Evolutionary conservation across 2,888 invertebrate species (phyloP).

Genomic region (Sesia bembeciformis): DNA sequence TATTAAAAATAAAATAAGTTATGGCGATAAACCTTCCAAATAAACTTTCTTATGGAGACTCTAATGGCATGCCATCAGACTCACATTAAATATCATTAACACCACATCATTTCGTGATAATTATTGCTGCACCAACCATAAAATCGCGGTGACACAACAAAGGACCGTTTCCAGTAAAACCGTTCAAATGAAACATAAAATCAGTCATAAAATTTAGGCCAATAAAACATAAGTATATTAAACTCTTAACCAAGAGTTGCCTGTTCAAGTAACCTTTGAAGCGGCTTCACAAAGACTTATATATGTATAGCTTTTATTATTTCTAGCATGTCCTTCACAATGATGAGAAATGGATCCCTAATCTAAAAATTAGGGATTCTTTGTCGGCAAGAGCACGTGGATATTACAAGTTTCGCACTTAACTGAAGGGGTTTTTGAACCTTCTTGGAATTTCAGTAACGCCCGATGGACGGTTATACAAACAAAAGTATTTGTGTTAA

Average conservation of each 20-base stretch:
- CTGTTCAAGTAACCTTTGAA: constrained; percentile 27
- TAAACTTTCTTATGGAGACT: too few species aligned
- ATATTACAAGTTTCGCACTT: constrained; percentile 23
- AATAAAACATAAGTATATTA: constrained; percentile 54
- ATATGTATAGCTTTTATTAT: constrained; percentile 55
- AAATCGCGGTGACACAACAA: constrained; percentile 53
- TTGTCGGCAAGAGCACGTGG: constrained; percentile 59
- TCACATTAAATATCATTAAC: too few species aligned
- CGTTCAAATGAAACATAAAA: constrained; percentile 32
- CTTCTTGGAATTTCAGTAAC: constrained; percentile 39
- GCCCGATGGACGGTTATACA: constrained; percentile 19
- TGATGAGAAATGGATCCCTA: constrained; percentile 32
- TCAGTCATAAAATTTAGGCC: constrained; percentile 48
- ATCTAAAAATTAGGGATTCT: constrained; percentile 19
- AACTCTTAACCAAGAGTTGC: constrained; percentile 39
- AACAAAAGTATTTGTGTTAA: constrained; percentile 17
- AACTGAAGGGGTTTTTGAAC: not conserved
- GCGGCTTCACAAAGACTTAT: constrained; percentile 33
- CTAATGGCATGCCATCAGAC: too few species aligned
- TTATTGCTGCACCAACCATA: constrained; percentile 39
- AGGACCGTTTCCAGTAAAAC: constrained; percentile 17
- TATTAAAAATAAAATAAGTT: too few species aligned
- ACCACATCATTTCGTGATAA: too few species aligned
- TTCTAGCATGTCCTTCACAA: constrained; percentile 46
- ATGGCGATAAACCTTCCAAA: too few species aligned